phyloP scores from a whole-genome alignment of 2,113 vertebrate genomes.

The Callaeas wilsoni region DNA sequence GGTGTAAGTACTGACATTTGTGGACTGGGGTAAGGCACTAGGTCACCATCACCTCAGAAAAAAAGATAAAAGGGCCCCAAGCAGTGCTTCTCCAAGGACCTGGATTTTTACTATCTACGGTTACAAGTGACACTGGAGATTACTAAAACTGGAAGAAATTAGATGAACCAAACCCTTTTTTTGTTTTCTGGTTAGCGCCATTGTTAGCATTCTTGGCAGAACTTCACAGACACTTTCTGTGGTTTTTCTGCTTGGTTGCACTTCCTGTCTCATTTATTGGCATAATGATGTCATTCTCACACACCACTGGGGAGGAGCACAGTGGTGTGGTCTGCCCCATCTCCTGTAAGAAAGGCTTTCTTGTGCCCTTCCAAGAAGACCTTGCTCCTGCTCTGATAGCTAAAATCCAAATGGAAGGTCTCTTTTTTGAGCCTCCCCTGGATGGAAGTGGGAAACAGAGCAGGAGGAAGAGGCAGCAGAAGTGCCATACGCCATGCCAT shows the following conservation, averaged over 20 bases:
- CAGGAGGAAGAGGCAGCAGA: not conserved
- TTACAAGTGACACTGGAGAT: not conserved
- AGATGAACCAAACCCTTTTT: not conserved
- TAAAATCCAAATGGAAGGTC: not conserved
- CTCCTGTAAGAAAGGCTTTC: not conserved
- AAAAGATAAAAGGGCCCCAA: not conserved
- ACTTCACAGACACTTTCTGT: not conserved
- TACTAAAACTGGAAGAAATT: constrained; percentile 8
- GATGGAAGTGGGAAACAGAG: not conserved
- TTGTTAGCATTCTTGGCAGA: not conserved
- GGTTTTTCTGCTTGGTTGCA: not conserved
- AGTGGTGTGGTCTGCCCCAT: not conserved
- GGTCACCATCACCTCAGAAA: not conserved
- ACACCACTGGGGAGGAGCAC: not conserved
- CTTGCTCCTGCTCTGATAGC: not conserved
- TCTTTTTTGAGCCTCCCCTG: not conserved
- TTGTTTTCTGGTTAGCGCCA: not conserved
- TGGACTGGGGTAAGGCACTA: not conserved
- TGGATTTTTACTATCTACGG: not conserved
- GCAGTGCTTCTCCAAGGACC: not conserved
- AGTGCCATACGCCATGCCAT: fast-evolving
- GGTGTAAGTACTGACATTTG: not conserved
- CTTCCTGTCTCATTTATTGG: constrained; percentile 22
- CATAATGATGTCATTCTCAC: not conserved
- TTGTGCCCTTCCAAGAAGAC: fast-evolving